Evolutionary conservation across 2,113 vertebrate genomes (phyloP), one percentile per base, ranked within the genome.

Genomic region (Phalacrocorax pelagicus): DNA sequence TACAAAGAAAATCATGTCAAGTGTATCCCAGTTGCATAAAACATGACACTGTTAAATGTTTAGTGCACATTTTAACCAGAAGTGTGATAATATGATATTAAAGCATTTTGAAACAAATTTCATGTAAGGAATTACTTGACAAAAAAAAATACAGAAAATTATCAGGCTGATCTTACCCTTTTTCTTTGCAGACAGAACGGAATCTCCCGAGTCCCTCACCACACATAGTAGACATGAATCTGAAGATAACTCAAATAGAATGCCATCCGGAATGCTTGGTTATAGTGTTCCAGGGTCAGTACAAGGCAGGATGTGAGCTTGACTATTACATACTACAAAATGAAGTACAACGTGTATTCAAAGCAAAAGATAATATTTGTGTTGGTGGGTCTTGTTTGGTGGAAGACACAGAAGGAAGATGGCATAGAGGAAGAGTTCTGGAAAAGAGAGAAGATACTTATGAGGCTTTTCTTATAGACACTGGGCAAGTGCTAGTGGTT

Each of bases 381-480:
- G 16, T 98, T 15, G 98, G 98, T 78, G 98, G 98, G 36, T 98
- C 98, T 80, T 99, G 99, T 90, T 98, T 99, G 42, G 98, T 99
- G 30, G 98, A 99, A 98, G 99, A 99, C 71, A 46, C 94, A 42
- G 71, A 92, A 86, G 98, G 98, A 74, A 97, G 80, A 75, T 99
- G 99, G 99, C 98, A 98, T 84, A 98, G 99, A 98, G 99, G 99
- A 98, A 98, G 98, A 98, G 97, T 99, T 86, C 94, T 99, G 87
- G 97, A 97, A 79, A 98, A 97, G 92, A 97, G 77, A 36, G 96
- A 96, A 5, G 91, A 96, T 61, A 49, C 95, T 34, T 99, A 83
- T 90, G 98, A 99, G 12, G 97, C 98, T 34, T 98, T 98, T 74
- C 98, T 99, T n/a, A 97, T 99, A 58, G 99, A 99, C 91, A 91